Conservation (phyloP, 2,113 vertebrate genomes). For the Phrynosoma blainvillii region DNA sequence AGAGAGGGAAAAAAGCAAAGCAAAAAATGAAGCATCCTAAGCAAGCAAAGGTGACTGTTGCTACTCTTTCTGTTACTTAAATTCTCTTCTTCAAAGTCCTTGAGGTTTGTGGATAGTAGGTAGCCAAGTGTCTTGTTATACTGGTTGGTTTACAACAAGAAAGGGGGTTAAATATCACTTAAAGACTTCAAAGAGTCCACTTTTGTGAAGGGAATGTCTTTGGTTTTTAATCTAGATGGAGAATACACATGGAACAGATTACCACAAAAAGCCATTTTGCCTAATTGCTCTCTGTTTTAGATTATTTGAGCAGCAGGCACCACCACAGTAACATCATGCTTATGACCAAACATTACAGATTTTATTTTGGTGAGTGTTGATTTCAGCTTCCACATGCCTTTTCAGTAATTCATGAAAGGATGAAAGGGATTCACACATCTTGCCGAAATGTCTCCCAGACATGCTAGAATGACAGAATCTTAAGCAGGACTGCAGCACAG, state of each 20-base stretch:
- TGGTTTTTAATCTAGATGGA: slow-evolving; percentile 61
- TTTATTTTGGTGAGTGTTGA: slow-evolving; percentile 33
- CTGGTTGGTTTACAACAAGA: slow-evolving; percentile 50
- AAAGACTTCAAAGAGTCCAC: slow-evolving; percentile 65
- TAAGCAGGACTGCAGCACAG: slow-evolving; percentile 42
- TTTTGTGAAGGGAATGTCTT: slow-evolving; percentile 54
- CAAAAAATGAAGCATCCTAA: slow-evolving; percentile 56
- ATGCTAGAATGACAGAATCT: slow-evolving; percentile 42
- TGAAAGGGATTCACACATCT: slow-evolving; percentile 58
- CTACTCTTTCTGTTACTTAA: slow-evolving; percentile 31
- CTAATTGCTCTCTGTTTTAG: slow-evolving; percentile 59
- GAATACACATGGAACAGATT: slow-evolving; percentile 51
- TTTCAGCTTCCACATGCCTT: slow-evolving; percentile 57
- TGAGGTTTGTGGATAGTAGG: slow-evolving; percentile 19
- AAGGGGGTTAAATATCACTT: slow-evolving; percentile 62
- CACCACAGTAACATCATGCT: slow-evolving; percentile 42
- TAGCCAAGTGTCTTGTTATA: slow-evolving; percentile 56
- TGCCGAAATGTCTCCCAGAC: slow-evolving; percentile 61
- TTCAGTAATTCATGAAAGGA: slow-evolving; percentile 58
- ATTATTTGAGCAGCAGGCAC: slow-evolving; percentile 53
- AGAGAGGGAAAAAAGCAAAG: slow-evolving; percentile 35
- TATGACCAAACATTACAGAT: slow-evolving; percentile 22
- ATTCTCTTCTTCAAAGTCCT: slow-evolving; percentile 48
- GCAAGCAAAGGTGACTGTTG: slow-evolving; percentile 34
- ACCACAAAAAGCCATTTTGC: slow-evolving; percentile 45